Evolutionary conservation across 2,113 vertebrate genomes (phyloP).

Genomic region (Pelmatolapia mariae): DNA sequence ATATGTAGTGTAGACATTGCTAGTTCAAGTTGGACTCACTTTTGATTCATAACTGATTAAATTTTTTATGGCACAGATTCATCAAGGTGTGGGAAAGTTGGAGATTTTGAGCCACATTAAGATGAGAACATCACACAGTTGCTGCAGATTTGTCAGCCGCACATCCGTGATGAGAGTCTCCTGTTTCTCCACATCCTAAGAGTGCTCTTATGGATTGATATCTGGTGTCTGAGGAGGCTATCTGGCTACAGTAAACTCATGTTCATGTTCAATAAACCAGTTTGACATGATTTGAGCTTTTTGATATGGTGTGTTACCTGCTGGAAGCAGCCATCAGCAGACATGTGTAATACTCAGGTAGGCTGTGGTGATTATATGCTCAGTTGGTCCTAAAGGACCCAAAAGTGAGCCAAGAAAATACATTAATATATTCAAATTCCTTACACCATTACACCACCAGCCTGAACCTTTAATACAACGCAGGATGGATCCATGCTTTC

Average conservation of each 20-base stretch:
- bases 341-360: background rate
- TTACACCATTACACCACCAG: background rate
- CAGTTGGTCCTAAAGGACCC: background rate
- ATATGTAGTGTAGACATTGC: background rate
- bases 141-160: background rate
- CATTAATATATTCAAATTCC: background rate
- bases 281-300: background rate
- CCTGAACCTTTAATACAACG: background rate
- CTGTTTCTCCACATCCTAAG: background rate
- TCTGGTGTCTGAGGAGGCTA: background rate
- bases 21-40: background rate
- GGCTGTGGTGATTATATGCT: background rate
- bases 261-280: background rate
- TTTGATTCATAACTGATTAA: background rate
- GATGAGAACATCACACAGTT: background rate
- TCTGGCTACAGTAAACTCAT: background rate
- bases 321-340: background rate
- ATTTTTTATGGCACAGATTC: background rate
- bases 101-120: background rate
- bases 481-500: background rate
- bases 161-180: background rate
- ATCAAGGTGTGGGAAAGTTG: background rate
- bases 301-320: background rate
- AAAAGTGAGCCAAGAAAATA: background rate
- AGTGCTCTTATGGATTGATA: background rate